These are phyloP conservation scores for Coelinius sp. DNA, from an alignment of 2,888 invertebrate genomes.

Conservation along the genomic window DNA sequence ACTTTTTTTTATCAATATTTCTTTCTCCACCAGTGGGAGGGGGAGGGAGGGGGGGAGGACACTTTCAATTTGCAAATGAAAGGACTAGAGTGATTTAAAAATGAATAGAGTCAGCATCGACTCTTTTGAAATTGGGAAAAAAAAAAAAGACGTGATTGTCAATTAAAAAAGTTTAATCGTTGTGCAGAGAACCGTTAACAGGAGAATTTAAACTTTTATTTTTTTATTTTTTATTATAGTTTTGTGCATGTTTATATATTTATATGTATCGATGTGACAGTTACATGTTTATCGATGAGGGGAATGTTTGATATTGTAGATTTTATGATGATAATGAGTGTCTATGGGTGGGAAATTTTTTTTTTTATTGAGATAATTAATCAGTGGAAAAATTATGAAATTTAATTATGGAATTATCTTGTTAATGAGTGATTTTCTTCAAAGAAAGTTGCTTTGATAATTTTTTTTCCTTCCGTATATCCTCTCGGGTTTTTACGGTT, in stretches of 20 bases:
- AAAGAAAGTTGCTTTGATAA: too few species aligned
- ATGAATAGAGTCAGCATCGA: neutral
- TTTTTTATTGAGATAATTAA: neutral
- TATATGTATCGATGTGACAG: slow-evolving; percentile 21
- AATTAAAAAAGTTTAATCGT: slow-evolving; percentile 28
- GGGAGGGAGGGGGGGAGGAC: neutral
- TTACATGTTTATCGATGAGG: neutral
- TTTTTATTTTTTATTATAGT: slow-evolving; percentile 6
- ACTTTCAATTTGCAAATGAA: neutral
- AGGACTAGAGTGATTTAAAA: neutral
- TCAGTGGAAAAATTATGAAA: too few species aligned
- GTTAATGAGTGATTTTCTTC: too few species aligned
- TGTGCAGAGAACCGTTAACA: neutral
- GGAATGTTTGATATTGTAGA: neutral
- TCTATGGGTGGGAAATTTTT: neutral
- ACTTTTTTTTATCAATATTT: neutral
- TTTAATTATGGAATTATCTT: too few species aligned
- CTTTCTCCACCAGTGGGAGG: neutral
- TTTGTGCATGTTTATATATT: slow-evolving; percentile 31
- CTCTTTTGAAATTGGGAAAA: neutral
- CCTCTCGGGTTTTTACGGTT: too few species aligned
- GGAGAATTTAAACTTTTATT: slow-evolving; percentile 10
- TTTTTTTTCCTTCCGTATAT: too few species aligned
- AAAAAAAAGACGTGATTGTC: slow-evolving; percentile 7
- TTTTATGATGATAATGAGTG: neutral